These are phyloP conservation scores for Diarsia dahlii DNA, from an alignment of 2,888 invertebrate species.

Conservation along the genomic window DNA sequence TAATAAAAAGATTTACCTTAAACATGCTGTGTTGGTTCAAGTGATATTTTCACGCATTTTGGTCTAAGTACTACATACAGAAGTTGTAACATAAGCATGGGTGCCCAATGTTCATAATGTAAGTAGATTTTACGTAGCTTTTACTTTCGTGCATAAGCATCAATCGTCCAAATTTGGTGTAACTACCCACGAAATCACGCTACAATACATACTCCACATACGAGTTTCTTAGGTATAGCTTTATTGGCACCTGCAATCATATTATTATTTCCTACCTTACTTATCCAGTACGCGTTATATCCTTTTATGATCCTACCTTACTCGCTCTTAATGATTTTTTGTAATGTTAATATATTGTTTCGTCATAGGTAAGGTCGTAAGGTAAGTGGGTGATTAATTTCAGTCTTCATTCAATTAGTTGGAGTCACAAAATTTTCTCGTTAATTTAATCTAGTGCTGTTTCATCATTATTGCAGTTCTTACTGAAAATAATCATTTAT, in stretches of 20 bases:
- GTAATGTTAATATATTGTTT: neutral
- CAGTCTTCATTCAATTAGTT: neutral
- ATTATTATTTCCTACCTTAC: conserved; percentile 27
- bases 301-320: neutral
- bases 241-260: conserved; percentile 21
- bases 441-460: neutral
- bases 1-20: conserved; percentile 35
- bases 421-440: neutral
- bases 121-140: neutral
- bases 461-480: neutral
- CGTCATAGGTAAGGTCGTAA: neutral
- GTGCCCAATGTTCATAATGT: neutral
- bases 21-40: neutral
- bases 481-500: conserved; percentile 36
- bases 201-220: conserved; percentile 16
- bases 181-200: conserved; percentile 5
- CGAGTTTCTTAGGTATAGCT: neutral
- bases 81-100: neutral
- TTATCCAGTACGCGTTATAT: neutral
- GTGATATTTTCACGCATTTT: conserved; percentile 14
- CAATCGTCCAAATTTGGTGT: conserved; percentile 20
- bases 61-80: conserved; percentile 8
- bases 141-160: conserved; percentile 11
- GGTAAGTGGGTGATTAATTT: neutral
- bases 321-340: neutral